Evolutionary conservation across 1,140 invertebrate genomes (phyloP), one percentile per base, ranked within the genome.

Genomic region (Pectinophora gossypiella): DNA sequence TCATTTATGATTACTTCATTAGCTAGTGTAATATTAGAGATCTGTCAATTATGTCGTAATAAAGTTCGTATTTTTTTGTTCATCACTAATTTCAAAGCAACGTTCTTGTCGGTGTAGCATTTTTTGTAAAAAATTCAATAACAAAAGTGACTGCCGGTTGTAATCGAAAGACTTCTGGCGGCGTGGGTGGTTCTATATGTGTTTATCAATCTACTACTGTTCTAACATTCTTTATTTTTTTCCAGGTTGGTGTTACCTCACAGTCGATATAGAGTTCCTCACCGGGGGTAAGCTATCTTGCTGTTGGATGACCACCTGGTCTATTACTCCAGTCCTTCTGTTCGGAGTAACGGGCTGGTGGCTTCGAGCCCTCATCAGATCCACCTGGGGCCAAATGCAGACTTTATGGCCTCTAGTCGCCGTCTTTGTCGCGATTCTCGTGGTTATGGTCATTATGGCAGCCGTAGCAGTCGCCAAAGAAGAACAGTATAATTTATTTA

Each of bases 401-500:
- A 73, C 64, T 0, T 48, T 85, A 10, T 86, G 83, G 83, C 77
- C 77, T 6, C 49, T 86, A 19, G 67, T 77, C 3, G 76, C 64
- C 23, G 74, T 72, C 1, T 72, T 80, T 22, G 56, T 77, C 0
- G 71, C 57, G 7, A 82, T 86, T 15, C 40, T 85, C 9, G 38
- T 82, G n/a, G 47, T 86, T 1, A 75, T 84, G 64, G 57, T 78
- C 5, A 48, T 85, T 1, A 62, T 82, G 55, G 83, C 81, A 7
- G 77, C 70, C 1, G 59, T 83, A 3, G 77, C 77, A 47, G 83
- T 86, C 1, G 79, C 77, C 2, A 85, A 85, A 50, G 83, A 86
- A 48, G 83, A 86, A 52, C 83, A 86, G 42, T 86, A 68, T 63
- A 86, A 86, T 68, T 72, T 86, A 48, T 45, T 73, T 44, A 62